These are phyloP conservation scores for Brachionus angularis DNA, from an alignment of 1,140 invertebrate species.

Conservation along the genomic window DNA sequence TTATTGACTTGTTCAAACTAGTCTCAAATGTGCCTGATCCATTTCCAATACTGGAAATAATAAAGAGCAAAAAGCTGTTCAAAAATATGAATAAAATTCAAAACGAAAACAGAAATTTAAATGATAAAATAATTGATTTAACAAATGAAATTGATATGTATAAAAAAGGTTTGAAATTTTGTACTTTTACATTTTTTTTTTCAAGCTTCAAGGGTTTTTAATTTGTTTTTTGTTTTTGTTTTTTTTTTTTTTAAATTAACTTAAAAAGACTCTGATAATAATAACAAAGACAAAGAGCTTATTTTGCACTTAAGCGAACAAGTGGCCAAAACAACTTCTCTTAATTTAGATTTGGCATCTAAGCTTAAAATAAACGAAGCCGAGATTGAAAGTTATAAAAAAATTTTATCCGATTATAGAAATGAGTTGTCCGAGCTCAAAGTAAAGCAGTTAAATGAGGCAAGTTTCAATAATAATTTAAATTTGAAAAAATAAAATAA, in stretches of 20 bases:
- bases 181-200: too few species aligned
- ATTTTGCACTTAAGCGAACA: slow-evolving; percentile 10
- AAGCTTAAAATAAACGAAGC: slow-evolving; percentile 34
- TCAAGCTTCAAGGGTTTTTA: too few species aligned
- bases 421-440: slow-evolving; percentile 24
- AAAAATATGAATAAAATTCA: background rate
- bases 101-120: background rate
- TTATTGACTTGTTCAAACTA: slow-evolving; percentile 23
- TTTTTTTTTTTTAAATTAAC: too few species aligned
- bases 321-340: slow-evolving; percentile 5
- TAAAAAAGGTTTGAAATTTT: too few species aligned
- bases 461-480: slow-evolving; percentile 9
- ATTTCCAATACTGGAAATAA: slow-evolving; percentile 7
- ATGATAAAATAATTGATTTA: slow-evolving; percentile 1
- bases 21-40: slow-evolving; percentile 20
- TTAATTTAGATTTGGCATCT: slow-evolving; percentile 17
- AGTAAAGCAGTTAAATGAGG: slow-evolving; percentile 31
- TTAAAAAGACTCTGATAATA: background rate
- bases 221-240: too few species aligned
- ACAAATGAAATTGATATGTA: background rate
- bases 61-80: background rate
- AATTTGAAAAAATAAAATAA: too few species aligned
- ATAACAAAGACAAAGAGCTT: slow-evolving; percentile 36
- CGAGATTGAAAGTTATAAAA: slow-evolving; percentile 20
- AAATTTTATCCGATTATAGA: slow-evolving; percentile 33